phyloP scores from a whole-genome alignment of 1,140 invertebrate species.

The Chironomus striatipennis region DNA sequence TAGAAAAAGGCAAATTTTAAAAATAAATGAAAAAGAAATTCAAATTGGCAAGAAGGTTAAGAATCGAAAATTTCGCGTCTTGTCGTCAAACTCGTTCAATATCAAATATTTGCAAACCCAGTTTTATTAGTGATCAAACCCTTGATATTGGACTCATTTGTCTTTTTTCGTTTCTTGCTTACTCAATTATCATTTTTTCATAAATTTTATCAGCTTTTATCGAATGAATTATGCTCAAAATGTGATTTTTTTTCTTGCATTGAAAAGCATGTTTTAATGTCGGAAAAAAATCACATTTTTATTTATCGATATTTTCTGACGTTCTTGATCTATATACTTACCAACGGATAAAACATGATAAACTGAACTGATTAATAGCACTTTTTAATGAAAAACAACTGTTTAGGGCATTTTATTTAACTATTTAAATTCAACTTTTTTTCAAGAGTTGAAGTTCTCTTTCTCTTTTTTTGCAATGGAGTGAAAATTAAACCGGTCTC shows the following conservation, averaged over 20 bases:
- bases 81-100: slow-evolving; percentile 22
- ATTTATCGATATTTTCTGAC: not conserved
- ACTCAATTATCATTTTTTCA: not conserved
- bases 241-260: slow-evolving; percentile 7
- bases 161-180: slow-evolving; percentile 13
- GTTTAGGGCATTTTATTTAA: slow-evolving; percentile 22
- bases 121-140: not conserved
- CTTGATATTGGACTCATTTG: slow-evolving; percentile 12
- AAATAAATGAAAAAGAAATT: not conserved
- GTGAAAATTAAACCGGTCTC: not conserved
- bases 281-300: slow-evolving; percentile 21
- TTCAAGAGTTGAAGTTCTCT: slow-evolving; percentile 9
- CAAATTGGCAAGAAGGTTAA: slow-evolving; percentile 21
- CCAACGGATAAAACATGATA: slow-evolving; percentile 23
- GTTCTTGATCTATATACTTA: not conserved
- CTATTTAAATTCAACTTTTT: not conserved
- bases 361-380: slow-evolving; percentile 22
- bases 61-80: slow-evolving; percentile 19
- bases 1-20: slow-evolving; percentile 19
- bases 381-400: not conserved
- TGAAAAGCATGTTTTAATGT: slow-evolving; percentile 22
- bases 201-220: not conserved
- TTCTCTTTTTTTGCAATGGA: slow-evolving; percentile 13
- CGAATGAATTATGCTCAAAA: not conserved
- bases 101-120: slow-evolving; percentile 21